Evolutionary conservation across 2,113 vertebrate species (phyloP).

Genomic region (Tylochromis polylepis): DNA sequence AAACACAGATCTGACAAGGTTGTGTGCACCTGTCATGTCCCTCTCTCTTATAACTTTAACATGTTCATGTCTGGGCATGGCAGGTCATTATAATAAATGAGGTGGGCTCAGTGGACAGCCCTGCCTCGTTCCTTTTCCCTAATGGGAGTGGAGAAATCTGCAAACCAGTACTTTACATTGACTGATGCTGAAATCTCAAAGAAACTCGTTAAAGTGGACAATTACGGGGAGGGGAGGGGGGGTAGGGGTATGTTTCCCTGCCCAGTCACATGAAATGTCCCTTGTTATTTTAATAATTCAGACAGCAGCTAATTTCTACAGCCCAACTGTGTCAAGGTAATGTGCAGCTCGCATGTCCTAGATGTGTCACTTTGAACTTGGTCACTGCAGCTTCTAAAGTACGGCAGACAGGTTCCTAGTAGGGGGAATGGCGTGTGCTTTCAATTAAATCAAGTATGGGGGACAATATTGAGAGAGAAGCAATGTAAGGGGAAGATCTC

Average conservation of each 20-base stretch:
- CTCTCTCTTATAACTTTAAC: slow-evolving; percentile 84
- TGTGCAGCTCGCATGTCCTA: slow-evolving; percentile 85
- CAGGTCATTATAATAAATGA: slow-evolving; percentile 99
- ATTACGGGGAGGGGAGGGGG: slow-evolving; percentile 47
- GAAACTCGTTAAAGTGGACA: slow-evolving; percentile 95
- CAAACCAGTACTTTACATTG: slow-evolving; percentile 83
- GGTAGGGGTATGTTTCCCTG: slow-evolving; percentile 74
- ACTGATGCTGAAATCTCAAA: slow-evolving; percentile 86
- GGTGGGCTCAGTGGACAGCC: slow-evolving; percentile 79
- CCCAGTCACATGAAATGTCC: slow-evolving; percentile 93
- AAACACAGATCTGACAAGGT: slow-evolving; percentile 88
- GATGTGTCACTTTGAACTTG: slow-evolving; percentile 93
- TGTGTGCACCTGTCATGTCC: slow-evolving; percentile 87
- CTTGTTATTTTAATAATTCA: slow-evolving; percentile 99
- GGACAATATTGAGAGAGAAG: background rate
- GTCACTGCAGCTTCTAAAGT: slow-evolving; percentile 60
- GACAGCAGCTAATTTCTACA: slow-evolving; percentile 89
- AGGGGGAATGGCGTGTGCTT: background rate
- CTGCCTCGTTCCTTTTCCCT: slow-evolving; percentile 75
- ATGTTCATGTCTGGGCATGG: slow-evolving; percentile 93
- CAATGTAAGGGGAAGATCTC: background rate
- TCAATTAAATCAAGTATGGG: slow-evolving; percentile 45
- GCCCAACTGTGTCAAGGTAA: slow-evolving; percentile 92
- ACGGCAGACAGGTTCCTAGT: slow-evolving; percentile 29
- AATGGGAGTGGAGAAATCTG: slow-evolving; percentile 87